Conservation (phyloP, 2,797 vertebrate species). For the Mycteria americana region DNA sequence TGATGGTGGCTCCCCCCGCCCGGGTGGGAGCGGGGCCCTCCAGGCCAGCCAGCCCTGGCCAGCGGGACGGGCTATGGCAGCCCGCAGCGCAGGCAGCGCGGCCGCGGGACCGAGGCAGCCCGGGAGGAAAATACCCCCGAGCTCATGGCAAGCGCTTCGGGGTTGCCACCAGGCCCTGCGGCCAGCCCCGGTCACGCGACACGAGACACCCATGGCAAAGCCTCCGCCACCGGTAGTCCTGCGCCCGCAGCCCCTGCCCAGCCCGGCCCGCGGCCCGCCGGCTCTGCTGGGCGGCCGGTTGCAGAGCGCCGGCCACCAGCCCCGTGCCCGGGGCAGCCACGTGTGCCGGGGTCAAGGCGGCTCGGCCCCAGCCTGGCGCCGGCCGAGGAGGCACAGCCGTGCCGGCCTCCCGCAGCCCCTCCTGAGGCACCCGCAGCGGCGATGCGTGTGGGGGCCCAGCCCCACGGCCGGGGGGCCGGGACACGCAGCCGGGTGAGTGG, state of each 20-base stretch:
- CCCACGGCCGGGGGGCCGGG: not conserved
- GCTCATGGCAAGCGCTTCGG: accelerated
- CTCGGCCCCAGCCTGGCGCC: accelerated
- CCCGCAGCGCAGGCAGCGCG: accelerated
- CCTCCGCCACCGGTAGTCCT: not conserved
- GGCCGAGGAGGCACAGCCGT: not conserved
- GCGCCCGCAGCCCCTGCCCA: accelerated
- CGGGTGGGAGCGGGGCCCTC: not conserved
- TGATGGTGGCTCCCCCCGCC: not conserved
- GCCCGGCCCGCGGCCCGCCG: not conserved
- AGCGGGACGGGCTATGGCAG: accelerated
- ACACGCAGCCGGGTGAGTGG: accelerated
- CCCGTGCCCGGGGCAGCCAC: accelerated
- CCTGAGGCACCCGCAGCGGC: not conserved
- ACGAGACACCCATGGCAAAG: not conserved
- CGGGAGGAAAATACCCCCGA: not conserved
- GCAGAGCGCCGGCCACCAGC: not conserved
- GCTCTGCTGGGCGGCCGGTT: not conserved
- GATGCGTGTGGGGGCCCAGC: accelerated
- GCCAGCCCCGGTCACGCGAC: not conserved
- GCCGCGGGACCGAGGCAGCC: not conserved
- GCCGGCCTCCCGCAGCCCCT: not conserved
- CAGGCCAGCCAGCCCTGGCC: not conserved
- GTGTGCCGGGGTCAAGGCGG: not conserved
- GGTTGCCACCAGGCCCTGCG: not conserved